Conservation (phyloP, 2,797 vertebrate species). For the Helicolenus hilgendorfi region DNA sequence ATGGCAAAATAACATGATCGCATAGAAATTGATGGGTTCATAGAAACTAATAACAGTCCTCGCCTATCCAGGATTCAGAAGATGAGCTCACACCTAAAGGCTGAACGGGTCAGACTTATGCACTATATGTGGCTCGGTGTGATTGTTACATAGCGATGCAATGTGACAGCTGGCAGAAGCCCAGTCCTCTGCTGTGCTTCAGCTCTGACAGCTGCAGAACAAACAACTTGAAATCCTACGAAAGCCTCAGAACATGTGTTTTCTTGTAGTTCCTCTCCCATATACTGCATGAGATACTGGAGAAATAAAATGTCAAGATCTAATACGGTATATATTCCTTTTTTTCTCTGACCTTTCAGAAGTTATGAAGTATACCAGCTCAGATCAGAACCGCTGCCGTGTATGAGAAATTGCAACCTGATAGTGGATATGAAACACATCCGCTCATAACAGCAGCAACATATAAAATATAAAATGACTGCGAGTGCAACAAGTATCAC, state of each 20-base stretch:
- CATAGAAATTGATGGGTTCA: background rate
- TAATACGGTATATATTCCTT: background rate
- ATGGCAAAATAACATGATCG: background rate
- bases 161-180: background rate
- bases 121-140: background rate
- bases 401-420: background rate
- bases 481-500: background rate
- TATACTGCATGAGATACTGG: background rate
- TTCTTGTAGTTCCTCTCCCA: background rate
- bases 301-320: conserved; percentile 38
- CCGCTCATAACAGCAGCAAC: background rate
- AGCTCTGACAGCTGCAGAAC: conserved; percentile 11
- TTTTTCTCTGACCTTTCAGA: conserved; percentile 58
- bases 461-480: background rate
- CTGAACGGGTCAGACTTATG: background rate
- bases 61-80: background rate
- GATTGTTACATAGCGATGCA: background rate
- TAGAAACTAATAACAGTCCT: background rate
- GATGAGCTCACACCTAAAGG: background rate
- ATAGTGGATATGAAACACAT: background rate
- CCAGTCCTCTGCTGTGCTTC: background rate
- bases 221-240: background rate
- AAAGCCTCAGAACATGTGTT: background rate
- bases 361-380: background rate
- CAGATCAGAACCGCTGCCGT: background rate